These are phyloP conservation scores for Synergus itoensis DNA, from an alignment of 2,888 invertebrate genomes.

Conservation along the genomic window DNA sequence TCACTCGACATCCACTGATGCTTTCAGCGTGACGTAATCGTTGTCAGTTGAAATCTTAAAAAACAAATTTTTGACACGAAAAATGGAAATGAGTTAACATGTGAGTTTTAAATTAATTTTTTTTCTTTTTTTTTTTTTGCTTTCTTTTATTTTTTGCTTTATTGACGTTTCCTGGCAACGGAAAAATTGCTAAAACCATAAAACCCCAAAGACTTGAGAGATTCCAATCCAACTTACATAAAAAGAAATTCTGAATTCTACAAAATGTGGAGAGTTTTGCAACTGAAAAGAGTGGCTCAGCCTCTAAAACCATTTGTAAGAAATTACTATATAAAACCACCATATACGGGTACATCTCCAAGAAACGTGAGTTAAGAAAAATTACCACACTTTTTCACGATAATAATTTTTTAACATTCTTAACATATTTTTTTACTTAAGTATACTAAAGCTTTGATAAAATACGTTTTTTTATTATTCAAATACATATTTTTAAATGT, in stretches of 20 bases:
- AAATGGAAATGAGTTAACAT: too few species aligned
- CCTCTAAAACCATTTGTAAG: not conserved
- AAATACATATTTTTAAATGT: too few species aligned
- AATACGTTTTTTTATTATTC: too few species aligned
- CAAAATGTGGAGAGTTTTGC: not conserved
- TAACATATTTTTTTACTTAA: too few species aligned
- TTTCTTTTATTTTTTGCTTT: not conserved
- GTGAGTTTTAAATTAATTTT: too few species aligned
- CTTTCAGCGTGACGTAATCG: too few species aligned
- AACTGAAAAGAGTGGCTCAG: not conserved
- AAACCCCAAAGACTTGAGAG: not conserved
- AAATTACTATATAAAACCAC: not conserved
- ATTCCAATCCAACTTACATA: not conserved
- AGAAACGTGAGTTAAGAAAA: not conserved
- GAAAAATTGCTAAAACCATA: not conserved
- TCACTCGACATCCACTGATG: too few species aligned
- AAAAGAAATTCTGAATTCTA: not conserved
- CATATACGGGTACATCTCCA: not conserved
- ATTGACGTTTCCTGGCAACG: not conserved
- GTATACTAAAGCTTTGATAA: too few species aligned
- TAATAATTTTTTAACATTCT: not conserved
- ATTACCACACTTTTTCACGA: not conserved
- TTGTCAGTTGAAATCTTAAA: too few species aligned
- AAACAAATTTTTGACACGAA: too few species aligned
- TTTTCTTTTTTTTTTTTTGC: too few species aligned